These are phyloP conservation scores for Leiothrix lutea DNA, from an alignment of 2,113 vertebrate genomes.

Conservation along the genomic window DNA sequence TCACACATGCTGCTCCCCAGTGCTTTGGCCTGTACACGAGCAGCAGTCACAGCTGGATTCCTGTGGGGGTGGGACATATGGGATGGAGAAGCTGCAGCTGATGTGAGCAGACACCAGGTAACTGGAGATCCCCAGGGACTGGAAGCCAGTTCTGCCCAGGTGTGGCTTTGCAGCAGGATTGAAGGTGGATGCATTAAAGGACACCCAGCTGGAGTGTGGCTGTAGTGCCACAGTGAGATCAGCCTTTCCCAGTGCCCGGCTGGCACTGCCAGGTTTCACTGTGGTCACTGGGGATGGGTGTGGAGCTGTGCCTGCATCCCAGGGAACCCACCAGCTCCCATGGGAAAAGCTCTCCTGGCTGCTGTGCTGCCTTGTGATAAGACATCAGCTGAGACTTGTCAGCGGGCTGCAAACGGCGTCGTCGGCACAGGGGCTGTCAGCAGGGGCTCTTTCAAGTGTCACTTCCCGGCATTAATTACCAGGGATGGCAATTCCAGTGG, in stretches of 20 bases:
- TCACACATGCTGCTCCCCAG: accelerated
- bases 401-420: slow-evolving; percentile 15
- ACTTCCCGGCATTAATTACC: slow-evolving; percentile 67
- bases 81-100: not conserved
- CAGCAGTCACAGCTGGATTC: not conserved
- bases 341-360: not conserved
- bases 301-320: not conserved
- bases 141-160: not conserved
- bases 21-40: accelerated
- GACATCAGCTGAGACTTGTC: slow-evolving; percentile 62
- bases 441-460: slow-evolving; percentile 70
- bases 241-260: not conserved
- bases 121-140: not conserved
- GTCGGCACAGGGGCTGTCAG: slow-evolving; percentile 58
- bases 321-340: not conserved
- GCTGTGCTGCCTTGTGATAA: slow-evolving; percentile 6
- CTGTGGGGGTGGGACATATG: not conserved
- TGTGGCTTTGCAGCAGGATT: not conserved
- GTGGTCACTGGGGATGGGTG: accelerated
- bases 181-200: not conserved
- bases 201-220: not conserved
- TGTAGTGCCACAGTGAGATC: accelerated
- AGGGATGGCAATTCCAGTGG: slow-evolving; percentile 35
- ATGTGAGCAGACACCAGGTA: not conserved
- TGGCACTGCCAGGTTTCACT: not conserved